These are phyloP conservation scores for Epizoanthus scotinus DNA, from an alignment of 92 coral and sea anemone genomes.

Conservation along the genomic window DNA sequence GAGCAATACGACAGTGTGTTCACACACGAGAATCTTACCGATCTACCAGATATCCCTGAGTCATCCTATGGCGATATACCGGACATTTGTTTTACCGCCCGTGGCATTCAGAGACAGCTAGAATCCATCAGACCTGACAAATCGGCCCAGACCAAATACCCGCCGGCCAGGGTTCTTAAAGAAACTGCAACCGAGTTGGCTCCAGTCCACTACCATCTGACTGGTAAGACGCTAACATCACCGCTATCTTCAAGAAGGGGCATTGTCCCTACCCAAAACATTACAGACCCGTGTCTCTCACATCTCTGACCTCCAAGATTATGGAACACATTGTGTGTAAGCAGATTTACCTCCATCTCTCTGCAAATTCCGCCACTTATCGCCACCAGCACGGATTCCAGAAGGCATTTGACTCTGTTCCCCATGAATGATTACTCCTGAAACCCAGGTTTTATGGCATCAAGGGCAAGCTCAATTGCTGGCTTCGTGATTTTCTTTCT, in stretches of 20 bases:
- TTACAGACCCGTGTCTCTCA: slow-evolving; percentile 17
- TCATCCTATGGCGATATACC: slow-evolving; percentile 33
- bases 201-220: too few species aligned
- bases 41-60: slow-evolving; percentile 14
- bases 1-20: slow-evolving; percentile 51
- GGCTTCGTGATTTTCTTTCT: too few species aligned
- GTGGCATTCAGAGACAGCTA: slow-evolving; percentile 51
- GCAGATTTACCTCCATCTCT: neutral
- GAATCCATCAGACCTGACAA: slow-evolving; percentile 41
- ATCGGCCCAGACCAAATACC: slow-evolving; percentile 56
- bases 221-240: too few species aligned
- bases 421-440: too few species aligned
- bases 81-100: slow-evolving; percentile 23
- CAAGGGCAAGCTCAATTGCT: too few species aligned
- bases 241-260: too few species aligned
- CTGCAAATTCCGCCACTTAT: neutral
- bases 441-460: too few species aligned
- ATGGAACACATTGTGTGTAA: slow-evolving; percentile 20
- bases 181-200: slow-evolving; percentile 45
- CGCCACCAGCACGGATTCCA: slow-evolving; percentile 27
- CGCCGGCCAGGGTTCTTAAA: slow-evolving; percentile 29
- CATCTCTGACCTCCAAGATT: neutral
- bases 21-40: slow-evolving; percentile 20
- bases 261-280: slow-evolving; percentile 14
- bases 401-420: too few species aligned